Evolutionary conservation across 1,140 invertebrate genomes (phyloP).

Genomic region (Panagrolaimus sp.): DNA sequence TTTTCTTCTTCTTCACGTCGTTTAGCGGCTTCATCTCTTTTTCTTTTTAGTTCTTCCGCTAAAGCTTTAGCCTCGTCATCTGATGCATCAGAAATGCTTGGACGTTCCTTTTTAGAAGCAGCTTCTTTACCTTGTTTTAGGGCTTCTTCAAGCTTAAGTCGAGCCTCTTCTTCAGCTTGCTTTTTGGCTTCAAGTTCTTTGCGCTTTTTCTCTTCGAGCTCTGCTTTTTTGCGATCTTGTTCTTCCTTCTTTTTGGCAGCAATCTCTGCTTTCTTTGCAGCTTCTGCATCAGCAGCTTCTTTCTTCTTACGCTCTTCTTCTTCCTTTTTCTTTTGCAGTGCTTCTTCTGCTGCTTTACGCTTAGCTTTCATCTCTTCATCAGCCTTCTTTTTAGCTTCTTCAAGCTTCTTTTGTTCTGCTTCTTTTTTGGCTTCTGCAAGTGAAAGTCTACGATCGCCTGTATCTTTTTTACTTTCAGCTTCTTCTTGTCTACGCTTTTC

Average conservation of each 20-base stretch:
- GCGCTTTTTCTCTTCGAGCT: neutral
- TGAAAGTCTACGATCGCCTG: neutral
- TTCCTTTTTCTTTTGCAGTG: conserved; percentile 17
- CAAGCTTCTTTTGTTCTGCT: conserved; percentile 18
- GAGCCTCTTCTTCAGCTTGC: conserved; percentile 17
- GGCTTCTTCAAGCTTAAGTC: conserved; percentile 17
- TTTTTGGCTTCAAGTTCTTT: conserved; percentile 17
- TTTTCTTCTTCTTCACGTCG: conserved; percentile 19
- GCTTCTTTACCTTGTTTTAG: conserved; percentile 23
- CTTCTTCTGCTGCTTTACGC: conserved; percentile 22
- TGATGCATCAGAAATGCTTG: neutral
- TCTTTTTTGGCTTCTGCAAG: neutral
- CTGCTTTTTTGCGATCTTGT: conserved; percentile 15
- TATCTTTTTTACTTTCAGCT: conserved; percentile 4
- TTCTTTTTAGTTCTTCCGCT: conserved; percentile 18
- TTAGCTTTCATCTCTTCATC: conserved; percentile 17
- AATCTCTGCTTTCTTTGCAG: conserved; percentile 18
- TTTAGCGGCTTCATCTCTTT: conserved; percentile 17
- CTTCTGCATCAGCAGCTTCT: conserved; percentile 13
- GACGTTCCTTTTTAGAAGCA: neutral
- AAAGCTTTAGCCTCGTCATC: conserved; percentile 16
- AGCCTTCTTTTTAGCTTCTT: conserved; percentile 21
- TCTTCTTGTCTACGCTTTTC: conserved; percentile 16
- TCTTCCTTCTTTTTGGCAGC: conserved; percentile 13
- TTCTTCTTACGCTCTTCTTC: conserved; percentile 19